Conservation (phyloP, 2,113 vertebrate species). For the Ahaetulla prasina region DNA sequence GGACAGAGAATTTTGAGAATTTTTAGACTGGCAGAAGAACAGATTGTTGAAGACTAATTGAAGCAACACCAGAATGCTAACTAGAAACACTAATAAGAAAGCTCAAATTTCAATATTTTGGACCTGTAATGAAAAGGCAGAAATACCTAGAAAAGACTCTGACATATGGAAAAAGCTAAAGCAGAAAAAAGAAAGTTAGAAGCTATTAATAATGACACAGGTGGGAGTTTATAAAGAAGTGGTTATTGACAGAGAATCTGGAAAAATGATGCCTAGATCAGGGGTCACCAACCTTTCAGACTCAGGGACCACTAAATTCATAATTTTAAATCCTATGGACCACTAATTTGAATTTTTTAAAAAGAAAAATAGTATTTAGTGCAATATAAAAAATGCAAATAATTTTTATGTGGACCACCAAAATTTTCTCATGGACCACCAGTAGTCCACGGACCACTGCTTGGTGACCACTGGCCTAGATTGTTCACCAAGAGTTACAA, state of each 20-base stretch:
- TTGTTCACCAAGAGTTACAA: background rate
- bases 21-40: background rate
- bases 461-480: too few species aligned
- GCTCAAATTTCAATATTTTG: background rate
- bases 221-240: background rate
- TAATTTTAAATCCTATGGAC: too few species aligned
- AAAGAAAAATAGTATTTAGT: too few species aligned
- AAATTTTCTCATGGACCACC: too few species aligned
- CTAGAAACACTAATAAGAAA: background rate
- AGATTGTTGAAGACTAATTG: background rate
- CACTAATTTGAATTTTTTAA: too few species aligned
- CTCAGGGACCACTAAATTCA: too few species aligned
- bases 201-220: background rate
- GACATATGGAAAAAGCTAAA: background rate
- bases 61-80: background rate
- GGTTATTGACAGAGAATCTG: background rate
- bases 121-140: background rate
- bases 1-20: background rate
- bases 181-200: background rate
- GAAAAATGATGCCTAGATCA: background rate
- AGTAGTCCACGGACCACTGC: too few species aligned
- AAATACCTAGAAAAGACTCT: background rate
- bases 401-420: too few species aligned
- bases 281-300: too few species aligned
- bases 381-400: too few species aligned